Evolutionary conservation across 2,888 invertebrate genomes (phyloP), one percentile per base, ranked within the genome.

Genomic region (Ptilodon capucinus): DNA sequence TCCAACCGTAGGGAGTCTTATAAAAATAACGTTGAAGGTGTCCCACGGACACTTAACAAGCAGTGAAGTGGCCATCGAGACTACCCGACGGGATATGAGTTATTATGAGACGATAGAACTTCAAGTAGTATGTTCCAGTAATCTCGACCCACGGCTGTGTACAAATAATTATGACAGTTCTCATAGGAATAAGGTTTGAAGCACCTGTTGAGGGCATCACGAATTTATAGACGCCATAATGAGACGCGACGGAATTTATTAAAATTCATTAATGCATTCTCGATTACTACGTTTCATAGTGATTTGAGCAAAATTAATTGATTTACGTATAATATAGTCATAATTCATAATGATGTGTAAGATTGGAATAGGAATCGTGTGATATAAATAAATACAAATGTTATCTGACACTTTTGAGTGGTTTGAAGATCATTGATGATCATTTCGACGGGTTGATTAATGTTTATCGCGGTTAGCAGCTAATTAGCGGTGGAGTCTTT

Each of bases 151-250:
- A 62, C 66, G 39, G 61, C 53, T 74, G 73, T 78, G 74, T 78
- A 83, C 79, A 82, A 81, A 84, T 84, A 84, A 85, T 82, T 84
- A 83, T 81, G 80, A 81, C 81, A 79, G 79, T 83, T 82, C 85
- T 81, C 80, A 82, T 71, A 76, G 75, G 76, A 78, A 79, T 70
- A 71, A 60, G 55, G 62, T 59, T 61, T 78, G 64, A 66, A 81
- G 79, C 76, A 76, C 73, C 73, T 73, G 68, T 69, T 60, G 60
- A 72, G 70, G 39, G 46, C 54, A 56, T 48, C 30, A 51, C 53
- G 65, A 67, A 65, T 67, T 58, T 65, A 64, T 59, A 53, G 54
- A 48, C 44, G 50, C 46, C 52, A 50, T 65, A 63, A 67, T 65
- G 64, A 65, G 64, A 48, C 48, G 35, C 52, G 30, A 32, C 48